These are phyloP conservation scores for Tachysurus vachellii DNA, from an alignment of 2,113 vertebrate genomes.

Conservation along the genomic window DNA sequence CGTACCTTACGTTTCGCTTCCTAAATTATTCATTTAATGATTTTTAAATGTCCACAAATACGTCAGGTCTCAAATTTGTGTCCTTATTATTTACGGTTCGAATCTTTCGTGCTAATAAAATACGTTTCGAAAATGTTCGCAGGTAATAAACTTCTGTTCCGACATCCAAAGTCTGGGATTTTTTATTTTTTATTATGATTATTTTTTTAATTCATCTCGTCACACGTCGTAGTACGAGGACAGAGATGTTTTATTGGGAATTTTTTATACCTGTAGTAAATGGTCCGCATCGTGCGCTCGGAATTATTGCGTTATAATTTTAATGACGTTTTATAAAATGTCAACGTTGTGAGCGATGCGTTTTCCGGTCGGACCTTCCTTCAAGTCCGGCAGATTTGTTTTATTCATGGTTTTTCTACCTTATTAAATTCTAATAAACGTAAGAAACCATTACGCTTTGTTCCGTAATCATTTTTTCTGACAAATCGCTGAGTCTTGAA, in stretches of 20 bases:
- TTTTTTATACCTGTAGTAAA: not conserved
- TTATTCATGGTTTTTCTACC: slow-evolving; percentile 13
- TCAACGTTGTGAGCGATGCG: not conserved
- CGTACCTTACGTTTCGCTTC: not conserved
- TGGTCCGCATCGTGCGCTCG: not conserved
- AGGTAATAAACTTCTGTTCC: not conserved
- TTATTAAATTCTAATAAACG: slow-evolving; percentile 25
- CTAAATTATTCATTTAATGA: not conserved
- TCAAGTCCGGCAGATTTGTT: slow-evolving; percentile 4
- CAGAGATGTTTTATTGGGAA: not conserved
- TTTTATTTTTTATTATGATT: not conserved
- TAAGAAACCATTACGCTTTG: not conserved
- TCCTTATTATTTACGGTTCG: not conserved
- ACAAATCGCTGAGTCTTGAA: not conserved
- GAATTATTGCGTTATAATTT: not conserved
- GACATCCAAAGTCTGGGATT: not conserved
- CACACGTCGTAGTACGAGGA: not conserved
- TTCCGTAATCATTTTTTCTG: not conserved
- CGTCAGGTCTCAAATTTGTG: not conserved
- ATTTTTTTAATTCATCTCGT: not conserved
- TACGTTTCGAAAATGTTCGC: not conserved
- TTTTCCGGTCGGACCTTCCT: not conserved
- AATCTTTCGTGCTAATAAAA: not conserved
- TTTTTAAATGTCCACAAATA: not conserved
- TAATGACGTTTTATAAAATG: slow-evolving; percentile 16